phyloP scores from a whole-genome alignment of 2,113 vertebrate species.

The Actenoides hombroni region DNA sequence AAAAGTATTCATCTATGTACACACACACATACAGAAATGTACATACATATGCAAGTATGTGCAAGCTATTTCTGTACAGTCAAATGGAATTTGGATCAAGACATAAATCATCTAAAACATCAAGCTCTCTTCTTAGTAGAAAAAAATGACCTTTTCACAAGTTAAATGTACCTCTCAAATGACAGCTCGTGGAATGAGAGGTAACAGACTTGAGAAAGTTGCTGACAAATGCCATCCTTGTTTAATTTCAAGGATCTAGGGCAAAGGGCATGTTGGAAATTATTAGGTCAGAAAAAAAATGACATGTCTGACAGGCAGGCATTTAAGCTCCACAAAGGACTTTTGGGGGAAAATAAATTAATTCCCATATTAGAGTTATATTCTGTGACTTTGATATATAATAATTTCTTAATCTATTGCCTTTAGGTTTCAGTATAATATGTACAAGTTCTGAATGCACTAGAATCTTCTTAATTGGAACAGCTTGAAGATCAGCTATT shows the following conservation, averaged over 20 bases:
- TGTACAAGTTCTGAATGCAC: neutral
- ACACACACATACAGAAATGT: neutral
- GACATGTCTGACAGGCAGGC: neutral
- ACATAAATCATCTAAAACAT: constrained; percentile 2
- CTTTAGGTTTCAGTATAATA: neutral
- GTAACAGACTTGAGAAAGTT: constrained; percentile 47
- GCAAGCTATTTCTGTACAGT: neutral
- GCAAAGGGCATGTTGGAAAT: neutral
- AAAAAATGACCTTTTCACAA: constrained; percentile 55
- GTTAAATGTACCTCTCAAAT: constrained; percentile 43
- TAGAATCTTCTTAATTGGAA: neutral
- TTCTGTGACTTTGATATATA: neutral
- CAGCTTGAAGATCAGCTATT: neutral
- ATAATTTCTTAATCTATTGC: neutral
- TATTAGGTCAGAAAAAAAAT: constrained; percentile 18
- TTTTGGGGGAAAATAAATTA: neutral
- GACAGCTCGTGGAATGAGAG: constrained; percentile 42
- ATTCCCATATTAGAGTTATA: neutral
- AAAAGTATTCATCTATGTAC: neutral
- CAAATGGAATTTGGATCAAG: constrained; percentile 11
- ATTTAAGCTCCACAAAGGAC: neutral
- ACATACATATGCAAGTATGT: neutral
- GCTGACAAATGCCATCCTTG: constrained; percentile 40
- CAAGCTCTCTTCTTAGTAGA: neutral
- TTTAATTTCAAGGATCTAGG: constrained; percentile 55